Base-by-base conservation (phyloP, 2,888 invertebrate genomes). In the Phortica okadai region DNA sequence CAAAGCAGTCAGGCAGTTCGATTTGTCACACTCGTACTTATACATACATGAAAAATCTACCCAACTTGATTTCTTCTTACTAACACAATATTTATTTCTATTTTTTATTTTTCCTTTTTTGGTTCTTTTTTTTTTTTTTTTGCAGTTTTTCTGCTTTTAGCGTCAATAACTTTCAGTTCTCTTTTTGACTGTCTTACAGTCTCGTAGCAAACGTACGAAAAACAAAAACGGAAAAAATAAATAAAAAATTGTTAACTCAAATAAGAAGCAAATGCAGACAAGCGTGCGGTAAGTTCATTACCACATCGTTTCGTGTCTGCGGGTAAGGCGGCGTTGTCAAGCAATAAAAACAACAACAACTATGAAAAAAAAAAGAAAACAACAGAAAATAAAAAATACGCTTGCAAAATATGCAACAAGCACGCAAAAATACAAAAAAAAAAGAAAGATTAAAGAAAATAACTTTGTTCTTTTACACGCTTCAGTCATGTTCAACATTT, bases 241-340 rank as follows among this genome's bases (percentile, higher is more conserved):
- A 74, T 11, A 42, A 73, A 7, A 73, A 73, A 16, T 25, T 16
- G 41, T 25, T 10, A 58, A 73, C 59, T 33, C 58, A 64, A 56
- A 66, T 54, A 50, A 42, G 70, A 50, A 42, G 33, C 56, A 66
- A 74, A 77, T 62, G 50, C 77, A 83, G 83, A 80, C 81, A 83
- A 79, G 80, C 79, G 79, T 81, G 82, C 78, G 78, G 79, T 83
- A 84, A 84, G 81, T 84, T 84, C 81, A 84, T 84, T 84, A 83
- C 80, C 80, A 74, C 80, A 78, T 72, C 75, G 77, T 79, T 54
- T 64, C 74, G 56, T 74, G 74, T 56, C 64, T 74, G 74, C 66
- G 74, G 66, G 66, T 16, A 25, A 44, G 25, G 14, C 44, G 50
- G 8, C 14, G 50, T 50, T 11, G 50, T 14, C 50, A 50, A 50